phyloP scores from a whole-genome alignment of 2,113 vertebrate genomes.

The Protobothrops flavoviridis region DNA sequence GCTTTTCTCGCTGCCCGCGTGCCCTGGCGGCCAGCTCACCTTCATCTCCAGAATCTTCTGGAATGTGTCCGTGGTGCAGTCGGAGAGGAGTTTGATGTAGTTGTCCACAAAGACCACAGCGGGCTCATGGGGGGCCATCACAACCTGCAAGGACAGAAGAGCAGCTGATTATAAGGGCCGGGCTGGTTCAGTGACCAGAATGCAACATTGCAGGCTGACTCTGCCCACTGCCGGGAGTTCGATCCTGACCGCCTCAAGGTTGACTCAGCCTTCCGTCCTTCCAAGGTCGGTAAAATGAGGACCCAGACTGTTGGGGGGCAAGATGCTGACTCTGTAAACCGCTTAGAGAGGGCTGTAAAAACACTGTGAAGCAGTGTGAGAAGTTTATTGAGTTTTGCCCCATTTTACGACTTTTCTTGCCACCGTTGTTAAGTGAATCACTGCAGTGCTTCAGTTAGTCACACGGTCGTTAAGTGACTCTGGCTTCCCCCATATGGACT shows the following conservation, averaged over 20 bases:
- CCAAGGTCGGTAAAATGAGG: too few species aligned
- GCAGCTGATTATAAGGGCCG: neutral
- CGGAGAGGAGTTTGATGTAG: slow-evolving; percentile 97
- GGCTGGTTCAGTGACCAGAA: neutral
- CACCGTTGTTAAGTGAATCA: too few species aligned
- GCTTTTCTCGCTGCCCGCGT: neutral
- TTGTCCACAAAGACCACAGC: slow-evolving; percentile 95
- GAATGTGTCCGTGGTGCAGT: slow-evolving; percentile 96
- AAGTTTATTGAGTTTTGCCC: too few species aligned
- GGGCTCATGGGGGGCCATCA: slow-evolving; percentile 97
- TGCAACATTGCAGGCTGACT: neutral
- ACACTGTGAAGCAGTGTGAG: too few species aligned
- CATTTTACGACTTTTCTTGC: too few species aligned
- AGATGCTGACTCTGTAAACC: too few species aligned
- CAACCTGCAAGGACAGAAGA: slow-evolving; percentile 75
- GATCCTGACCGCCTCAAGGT: neutral
- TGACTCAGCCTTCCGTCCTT: neutral
- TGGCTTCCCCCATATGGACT: too few species aligned
- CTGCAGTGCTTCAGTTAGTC: too few species aligned
- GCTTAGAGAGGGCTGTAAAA: too few species aligned
- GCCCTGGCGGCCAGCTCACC: slow-evolving; percentile 65
- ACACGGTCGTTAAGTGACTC: too few species aligned
- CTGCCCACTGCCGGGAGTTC: neutral
- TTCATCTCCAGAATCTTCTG: slow-evolving; percentile 99
- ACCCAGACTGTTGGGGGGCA: too few species aligned